A percentile compares a stretch with the other conserved stretches of the same genome.
phyloP scores from a whole-genome alignment of 2,113 vertebrate species.

The Nyctereutes procyonoides region DNA sequence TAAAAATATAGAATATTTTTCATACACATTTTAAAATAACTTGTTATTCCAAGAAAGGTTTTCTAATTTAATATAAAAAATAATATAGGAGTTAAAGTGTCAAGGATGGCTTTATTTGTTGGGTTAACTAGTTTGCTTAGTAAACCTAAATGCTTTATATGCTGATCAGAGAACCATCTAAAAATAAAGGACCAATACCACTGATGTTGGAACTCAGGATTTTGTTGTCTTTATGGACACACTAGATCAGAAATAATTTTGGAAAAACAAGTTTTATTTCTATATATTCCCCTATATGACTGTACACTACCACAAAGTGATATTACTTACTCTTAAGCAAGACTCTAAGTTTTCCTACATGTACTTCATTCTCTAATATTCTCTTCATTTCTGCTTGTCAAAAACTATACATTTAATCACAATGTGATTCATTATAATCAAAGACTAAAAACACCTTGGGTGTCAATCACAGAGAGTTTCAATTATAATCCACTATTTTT shows the following conservation, averaged over 20 bases:
- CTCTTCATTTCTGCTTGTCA: background rate
- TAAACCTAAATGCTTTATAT: background rate
- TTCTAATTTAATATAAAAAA: background rate
- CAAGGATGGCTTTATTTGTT: background rate
- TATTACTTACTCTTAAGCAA: background rate
- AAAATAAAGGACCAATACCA: background rate
- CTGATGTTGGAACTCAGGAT: background rate
- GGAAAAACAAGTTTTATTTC: background rate
- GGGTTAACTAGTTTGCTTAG: background rate
- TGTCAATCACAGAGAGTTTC: background rate
- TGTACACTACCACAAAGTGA: background rate
- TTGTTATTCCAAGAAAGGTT: background rate
- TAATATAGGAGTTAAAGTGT: background rate
- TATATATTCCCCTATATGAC: background rate
- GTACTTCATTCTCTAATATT: background rate
- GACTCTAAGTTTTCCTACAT: background rate
- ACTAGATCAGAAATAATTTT: background rate
- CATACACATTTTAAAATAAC: background rate
- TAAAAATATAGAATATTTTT: background rate
- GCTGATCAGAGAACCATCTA: background rate
- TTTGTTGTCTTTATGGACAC: background rate
- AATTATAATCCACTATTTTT: background rate
- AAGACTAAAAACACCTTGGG: background rate
- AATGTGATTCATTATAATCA: background rate
- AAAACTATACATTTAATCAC: background rate